Evolutionary conservation across 2,113 vertebrate species (phyloP).

Genomic region (Geococcyx californianus): DNA sequence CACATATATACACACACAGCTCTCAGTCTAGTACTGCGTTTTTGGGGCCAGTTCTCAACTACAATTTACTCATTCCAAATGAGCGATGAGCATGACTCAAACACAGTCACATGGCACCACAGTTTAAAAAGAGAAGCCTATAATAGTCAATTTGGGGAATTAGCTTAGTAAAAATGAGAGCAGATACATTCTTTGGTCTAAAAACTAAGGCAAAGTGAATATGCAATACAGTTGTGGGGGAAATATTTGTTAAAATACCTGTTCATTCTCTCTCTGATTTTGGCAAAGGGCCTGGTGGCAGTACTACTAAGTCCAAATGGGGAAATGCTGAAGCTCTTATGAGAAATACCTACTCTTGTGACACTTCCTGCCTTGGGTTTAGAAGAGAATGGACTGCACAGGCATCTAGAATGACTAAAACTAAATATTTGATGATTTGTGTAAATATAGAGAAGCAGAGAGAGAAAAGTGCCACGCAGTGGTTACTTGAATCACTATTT

Average conservation of each 20-base stretch:
- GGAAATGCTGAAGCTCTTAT: not conserved
- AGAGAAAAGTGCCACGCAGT: not conserved
- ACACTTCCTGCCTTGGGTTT: not conserved
- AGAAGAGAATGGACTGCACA: not conserved
- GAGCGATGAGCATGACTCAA: not conserved
- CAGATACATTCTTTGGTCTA: not conserved
- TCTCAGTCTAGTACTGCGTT: not conserved
- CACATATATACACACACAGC: not conserved
- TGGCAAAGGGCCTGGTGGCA: not conserved
- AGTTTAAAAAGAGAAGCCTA: not conserved
- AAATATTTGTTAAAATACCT: not conserved
- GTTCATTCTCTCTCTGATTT: not conserved
- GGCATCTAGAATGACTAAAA: not conserved
- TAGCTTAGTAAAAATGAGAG: not conserved
- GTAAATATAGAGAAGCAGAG: not conserved
- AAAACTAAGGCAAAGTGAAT: not conserved
- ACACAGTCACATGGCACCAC: not conserved
- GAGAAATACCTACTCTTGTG: not conserved
- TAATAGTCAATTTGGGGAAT: not conserved
- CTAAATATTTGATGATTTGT: slow-evolving; percentile 23
- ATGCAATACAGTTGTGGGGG: not conserved
- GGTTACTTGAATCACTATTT: not conserved
- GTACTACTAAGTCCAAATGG: not conserved
- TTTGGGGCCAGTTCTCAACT: not conserved
- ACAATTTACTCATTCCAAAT: not conserved